A percentile compares a stretch with the other conserved stretches of the same genome.
phyloP scores from a whole-genome alignment of 2,797 vertebrate genomes.

The Lutra lutra region DNA sequence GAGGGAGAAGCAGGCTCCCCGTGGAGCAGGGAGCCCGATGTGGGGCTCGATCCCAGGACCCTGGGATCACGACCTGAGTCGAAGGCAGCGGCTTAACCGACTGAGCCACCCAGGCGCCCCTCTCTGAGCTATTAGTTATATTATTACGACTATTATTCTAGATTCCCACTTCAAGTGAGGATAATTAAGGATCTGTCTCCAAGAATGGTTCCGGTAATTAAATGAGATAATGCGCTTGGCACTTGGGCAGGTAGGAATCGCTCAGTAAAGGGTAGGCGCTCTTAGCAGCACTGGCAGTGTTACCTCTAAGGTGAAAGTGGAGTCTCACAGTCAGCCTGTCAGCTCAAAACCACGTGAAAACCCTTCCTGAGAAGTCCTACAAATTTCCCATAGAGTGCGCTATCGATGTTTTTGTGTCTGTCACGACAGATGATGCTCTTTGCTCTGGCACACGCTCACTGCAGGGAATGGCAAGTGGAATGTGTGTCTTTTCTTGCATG shows the following conservation, averaged over 20 bases:
- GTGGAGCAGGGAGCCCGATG: too few species aligned
- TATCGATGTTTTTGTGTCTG: too few species aligned
- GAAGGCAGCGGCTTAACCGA: too few species aligned
- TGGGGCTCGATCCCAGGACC: too few species aligned
- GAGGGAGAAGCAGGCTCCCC: too few species aligned
- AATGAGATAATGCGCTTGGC: not conserved
- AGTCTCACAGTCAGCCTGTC: not conserved
- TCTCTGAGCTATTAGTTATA: conserved; percentile 7
- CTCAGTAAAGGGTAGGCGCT: not conserved
- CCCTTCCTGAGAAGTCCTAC: not conserved
- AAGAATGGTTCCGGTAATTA: not conserved
- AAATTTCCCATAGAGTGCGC: not conserved
- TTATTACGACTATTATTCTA: not conserved
- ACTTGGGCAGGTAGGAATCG: not conserved
- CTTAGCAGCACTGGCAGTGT: not conserved
- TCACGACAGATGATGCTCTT: not conserved
- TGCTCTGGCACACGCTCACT: not conserved
- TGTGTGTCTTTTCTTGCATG: not conserved
- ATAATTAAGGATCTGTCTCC: not conserved
- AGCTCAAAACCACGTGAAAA: not conserved
- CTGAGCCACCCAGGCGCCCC: too few species aligned
- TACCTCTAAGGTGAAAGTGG: not conserved
- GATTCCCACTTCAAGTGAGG: not conserved
- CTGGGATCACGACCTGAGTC: too few species aligned
- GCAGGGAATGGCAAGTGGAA: not conserved